phyloP scores from a whole-genome alignment of 1,140 invertebrate species.

The Trinorchestia longiramus region DNA sequence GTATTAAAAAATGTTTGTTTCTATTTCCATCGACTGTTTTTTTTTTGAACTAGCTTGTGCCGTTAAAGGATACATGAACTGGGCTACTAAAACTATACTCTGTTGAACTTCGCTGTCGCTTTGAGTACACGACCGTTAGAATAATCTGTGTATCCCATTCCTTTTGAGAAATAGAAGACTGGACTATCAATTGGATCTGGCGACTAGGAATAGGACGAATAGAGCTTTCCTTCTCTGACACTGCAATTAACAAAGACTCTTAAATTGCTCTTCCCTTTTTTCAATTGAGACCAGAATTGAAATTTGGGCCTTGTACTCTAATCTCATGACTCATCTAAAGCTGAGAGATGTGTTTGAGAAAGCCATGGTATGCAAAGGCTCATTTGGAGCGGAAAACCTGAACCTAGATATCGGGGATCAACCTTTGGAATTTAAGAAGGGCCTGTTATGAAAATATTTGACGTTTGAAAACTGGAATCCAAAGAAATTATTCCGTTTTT shows the following conservation, averaged over 20 bases:
- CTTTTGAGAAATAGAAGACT: constrained; percentile 36
- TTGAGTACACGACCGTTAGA: background rate
- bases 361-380: background rate
- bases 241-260: constrained; percentile 41
- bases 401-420: background rate
- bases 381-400: background rate
- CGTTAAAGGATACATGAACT: background rate
- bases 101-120: background rate
- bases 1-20: too few relatives aligned
- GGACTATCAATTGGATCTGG: constrained; percentile 33
- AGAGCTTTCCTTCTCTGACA: background rate
- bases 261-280: constrained; percentile 51
- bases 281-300: constrained; percentile 46
- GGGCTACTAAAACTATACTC: background rate
- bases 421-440: background rate
- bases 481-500: background rate
- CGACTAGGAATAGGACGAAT: background rate
- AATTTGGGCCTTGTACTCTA: background rate
- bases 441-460: background rate
- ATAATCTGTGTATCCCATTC: constrained; percentile 48
- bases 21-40: too few relatives aligned
- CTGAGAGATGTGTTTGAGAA: background rate
- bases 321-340: constrained; percentile 37
- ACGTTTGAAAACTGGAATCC: background rate
- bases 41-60: background rate